phyloP scores from a whole-genome alignment of 2,797 vertebrate species.

The Setipinna tenuifilis region DNA sequence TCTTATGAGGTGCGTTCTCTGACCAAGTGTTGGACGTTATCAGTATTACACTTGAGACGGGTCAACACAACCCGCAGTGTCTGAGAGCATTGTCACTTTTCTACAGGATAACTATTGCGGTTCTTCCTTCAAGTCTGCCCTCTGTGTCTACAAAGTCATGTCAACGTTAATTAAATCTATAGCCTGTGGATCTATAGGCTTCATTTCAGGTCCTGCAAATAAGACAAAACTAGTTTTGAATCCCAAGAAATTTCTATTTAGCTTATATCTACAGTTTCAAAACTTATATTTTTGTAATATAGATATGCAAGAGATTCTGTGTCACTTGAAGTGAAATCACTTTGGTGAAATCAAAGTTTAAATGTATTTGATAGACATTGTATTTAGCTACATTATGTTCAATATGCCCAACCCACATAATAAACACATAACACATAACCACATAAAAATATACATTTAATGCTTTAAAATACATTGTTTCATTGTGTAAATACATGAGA shows the following conservation, averaged over 20 bases:
- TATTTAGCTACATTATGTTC: not conserved
- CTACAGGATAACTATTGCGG: not conserved
- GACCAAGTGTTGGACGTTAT: not conserved
- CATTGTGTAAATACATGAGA: too few species aligned
- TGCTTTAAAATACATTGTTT: too few species aligned
- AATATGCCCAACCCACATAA: too few species aligned
- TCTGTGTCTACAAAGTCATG: not conserved
- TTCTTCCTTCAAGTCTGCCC: not conserved
- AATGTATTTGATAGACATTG: not conserved
- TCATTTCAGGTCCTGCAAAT: not conserved
- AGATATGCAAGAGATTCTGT: not conserved
- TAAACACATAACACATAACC: too few species aligned
- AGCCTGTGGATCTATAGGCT: not conserved
- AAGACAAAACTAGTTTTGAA: not conserved
- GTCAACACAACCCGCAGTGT: not conserved
- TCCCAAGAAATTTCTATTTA: not conserved
- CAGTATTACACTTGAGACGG: not conserved
- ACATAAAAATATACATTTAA: too few species aligned
- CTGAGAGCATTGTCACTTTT: not conserved
- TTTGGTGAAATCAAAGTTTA: too few species aligned
- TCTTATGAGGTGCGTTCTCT: not conserved
- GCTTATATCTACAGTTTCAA: not conserved
- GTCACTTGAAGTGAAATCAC: not conserved
- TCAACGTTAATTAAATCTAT: not conserved
- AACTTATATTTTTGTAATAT: not conserved